Conservation (phyloP, 2,888 invertebrate genomes). For the Agriopis marginaria region DNA sequence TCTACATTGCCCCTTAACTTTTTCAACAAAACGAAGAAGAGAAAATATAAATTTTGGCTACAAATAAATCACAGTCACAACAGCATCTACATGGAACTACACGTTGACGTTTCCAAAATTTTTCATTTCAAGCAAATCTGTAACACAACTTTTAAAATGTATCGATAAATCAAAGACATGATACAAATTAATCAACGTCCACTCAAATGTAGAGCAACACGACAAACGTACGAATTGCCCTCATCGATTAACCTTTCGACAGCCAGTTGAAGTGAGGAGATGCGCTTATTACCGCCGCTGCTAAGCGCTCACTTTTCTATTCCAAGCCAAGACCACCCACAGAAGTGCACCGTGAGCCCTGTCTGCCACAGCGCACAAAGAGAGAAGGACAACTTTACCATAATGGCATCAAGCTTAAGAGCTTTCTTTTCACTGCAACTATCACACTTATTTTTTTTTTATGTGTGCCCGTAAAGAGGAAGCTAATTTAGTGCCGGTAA, state of each 20-base stretch:
- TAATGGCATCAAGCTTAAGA: too few species aligned
- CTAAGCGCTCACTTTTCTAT: slow-evolving; percentile 68
- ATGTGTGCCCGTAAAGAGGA: too few species aligned
- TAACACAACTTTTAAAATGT: background rate
- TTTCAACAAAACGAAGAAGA: too few species aligned
- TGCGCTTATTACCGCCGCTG: slow-evolving; percentile 66
- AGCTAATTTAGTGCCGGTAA: too few species aligned
- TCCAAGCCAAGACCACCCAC: slow-evolving; percentile 75
- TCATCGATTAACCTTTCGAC: slow-evolving; percentile 53
- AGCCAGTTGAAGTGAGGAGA: slow-evolving; percentile 60
- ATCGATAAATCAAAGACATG: slow-evolving; percentile 19
- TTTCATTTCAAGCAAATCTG: background rate
- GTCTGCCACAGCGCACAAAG: slow-evolving; percentile 4
- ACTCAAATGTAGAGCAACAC: slow-evolving; percentile 42
- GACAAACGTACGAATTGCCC: slow-evolving; percentile 56
- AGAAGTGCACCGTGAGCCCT: slow-evolving; percentile 27
- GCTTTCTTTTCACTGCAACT: too few species aligned
- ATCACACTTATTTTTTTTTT: too few species aligned
- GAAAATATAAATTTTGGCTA: too few species aligned
- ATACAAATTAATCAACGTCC: slow-evolving; percentile 42
- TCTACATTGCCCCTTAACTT: too few species aligned
- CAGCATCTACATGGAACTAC: background rate
- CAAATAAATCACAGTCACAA: background rate
- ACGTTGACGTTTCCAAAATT: background rate
- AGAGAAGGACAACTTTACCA: slow-evolving; percentile 26